Conservation (phyloP, 2,888 invertebrate species). For the Synanthedon tipuliformis region DNA sequence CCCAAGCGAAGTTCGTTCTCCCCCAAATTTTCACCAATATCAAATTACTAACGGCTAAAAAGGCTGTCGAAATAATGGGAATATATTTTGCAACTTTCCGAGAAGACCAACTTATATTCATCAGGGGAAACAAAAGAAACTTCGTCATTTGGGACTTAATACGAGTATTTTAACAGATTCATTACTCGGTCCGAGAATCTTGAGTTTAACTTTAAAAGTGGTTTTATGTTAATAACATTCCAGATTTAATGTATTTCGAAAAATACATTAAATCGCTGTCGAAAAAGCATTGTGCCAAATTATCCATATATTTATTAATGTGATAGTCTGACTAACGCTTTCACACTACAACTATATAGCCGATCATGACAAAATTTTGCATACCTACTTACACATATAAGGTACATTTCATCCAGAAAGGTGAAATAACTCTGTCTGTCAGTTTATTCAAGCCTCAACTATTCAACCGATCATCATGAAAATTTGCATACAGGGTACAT, state of each 20-base stretch:
- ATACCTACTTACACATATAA: no score
- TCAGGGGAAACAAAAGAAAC: slow-evolving; percentile 6
- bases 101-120: slow-evolving; percentile 1
- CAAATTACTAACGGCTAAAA: not conserved
- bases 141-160: slow-evolving; percentile 5
- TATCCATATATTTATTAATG: no score
- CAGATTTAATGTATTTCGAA: not conserved
- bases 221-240: slow-evolving; percentile 4
- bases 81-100: slow-evolving; percentile 2
- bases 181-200: slow-evolving; percentile 7
- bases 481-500: no score
- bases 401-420: no score
- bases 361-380: no score
- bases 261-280: no score
- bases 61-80: slow-evolving; percentile 1
- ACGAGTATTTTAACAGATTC: slow-evolving; percentile 4
- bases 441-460: no score
- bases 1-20: not conserved
- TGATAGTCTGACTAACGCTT: no score
- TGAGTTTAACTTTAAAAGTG: slow-evolving; percentile 5
- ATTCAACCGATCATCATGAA: no score
- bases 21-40: not conserved
- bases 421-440: no score
- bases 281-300: no score
- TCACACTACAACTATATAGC: no score